Base-by-base conservation (phyloP, 2,113 vertebrate species). In the Odontesthes bonariensis region DNA sequence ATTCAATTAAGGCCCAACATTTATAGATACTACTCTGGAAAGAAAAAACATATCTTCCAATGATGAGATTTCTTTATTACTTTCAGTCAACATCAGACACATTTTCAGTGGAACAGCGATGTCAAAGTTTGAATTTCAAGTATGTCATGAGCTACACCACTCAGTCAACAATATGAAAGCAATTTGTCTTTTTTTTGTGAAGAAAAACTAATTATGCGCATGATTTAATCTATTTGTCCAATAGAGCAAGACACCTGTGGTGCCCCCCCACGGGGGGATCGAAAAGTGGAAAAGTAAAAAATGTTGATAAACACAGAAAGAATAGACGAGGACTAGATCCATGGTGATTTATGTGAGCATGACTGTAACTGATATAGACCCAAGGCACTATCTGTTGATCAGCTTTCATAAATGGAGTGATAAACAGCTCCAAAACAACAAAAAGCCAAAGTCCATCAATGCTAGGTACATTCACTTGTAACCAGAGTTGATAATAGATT, bases 401-500 rank as follows among this genome's bases (percentile, higher is more conserved):
- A 90, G 65, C 74, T 94, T 92, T 84, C 54, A 88, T 85, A 86
- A 68, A 72, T 63, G 7, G 31, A 20, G 64, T 74, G 80, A 81
- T 94, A 75, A 79, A 87, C 86, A 86, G 88, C 78, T 92, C 83
- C 82, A 86, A 91, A 90, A 69, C 77, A 63, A 89, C 77, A 82
- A 1, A 13, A 27, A 19, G 12, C 31, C 22, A 78, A 90, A 81
- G 95, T 93, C 89, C 93, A 33, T 57, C 19, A 14, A 16, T 13
- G 8, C 8, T 11, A 14, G 32, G 22, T 32, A 23, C 16, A n/a
- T 13, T 57, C n/a, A 46, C 27, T 13, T 92, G 81, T 79, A 82
- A 81, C 85, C 42, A 75, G 87, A 87, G 90, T 90, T 94, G 86
- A 92, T 91, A 57, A 89, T 90, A 13, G 33, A 22, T 58, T 94